Evolutionary conservation across 2,888 invertebrate genomes (phyloP).

Genomic region (Petrolisthes cinctipes): DNA sequence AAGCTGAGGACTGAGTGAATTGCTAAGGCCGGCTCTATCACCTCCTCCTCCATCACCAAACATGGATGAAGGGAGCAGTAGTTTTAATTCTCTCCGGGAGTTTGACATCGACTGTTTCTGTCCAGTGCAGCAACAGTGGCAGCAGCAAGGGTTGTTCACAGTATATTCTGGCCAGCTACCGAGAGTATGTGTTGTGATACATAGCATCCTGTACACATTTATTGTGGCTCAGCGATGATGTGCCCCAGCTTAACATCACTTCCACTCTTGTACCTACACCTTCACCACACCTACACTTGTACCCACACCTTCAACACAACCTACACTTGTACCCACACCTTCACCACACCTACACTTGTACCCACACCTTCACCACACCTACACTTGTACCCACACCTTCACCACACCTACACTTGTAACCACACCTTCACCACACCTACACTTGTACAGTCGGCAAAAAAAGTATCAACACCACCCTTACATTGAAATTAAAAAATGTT

Average conservation of each 20-base stretch:
- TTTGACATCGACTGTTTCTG: not conserved
- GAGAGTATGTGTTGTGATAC: not conserved
- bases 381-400: not conserved
- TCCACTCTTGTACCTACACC: not conserved
- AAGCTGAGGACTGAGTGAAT: conserved; percentile 47
- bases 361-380: not conserved
- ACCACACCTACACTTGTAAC: not conserved
- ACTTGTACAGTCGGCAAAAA: too few relatives aligned
- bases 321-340: not conserved
- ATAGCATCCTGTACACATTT: not conserved
- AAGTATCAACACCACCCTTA: too few relatives aligned
- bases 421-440: not conserved
- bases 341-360: not conserved
- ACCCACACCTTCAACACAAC: not conserved
- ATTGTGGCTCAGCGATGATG: not conserved
- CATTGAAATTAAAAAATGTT: too few relatives aligned
- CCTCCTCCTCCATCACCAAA: conserved; percentile 4
- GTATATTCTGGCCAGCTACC: not conserved
- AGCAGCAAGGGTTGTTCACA: not conserved
- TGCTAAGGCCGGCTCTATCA: not conserved
- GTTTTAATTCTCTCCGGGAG: not conserved
- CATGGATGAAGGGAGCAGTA: conserved; percentile 8
- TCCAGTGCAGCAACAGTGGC: not conserved
- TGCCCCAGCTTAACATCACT: not conserved
- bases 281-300: not conserved